Evolutionary conservation across 1,140 invertebrate species (phyloP).

Genomic region (Listronotus bonariensis): DNA sequence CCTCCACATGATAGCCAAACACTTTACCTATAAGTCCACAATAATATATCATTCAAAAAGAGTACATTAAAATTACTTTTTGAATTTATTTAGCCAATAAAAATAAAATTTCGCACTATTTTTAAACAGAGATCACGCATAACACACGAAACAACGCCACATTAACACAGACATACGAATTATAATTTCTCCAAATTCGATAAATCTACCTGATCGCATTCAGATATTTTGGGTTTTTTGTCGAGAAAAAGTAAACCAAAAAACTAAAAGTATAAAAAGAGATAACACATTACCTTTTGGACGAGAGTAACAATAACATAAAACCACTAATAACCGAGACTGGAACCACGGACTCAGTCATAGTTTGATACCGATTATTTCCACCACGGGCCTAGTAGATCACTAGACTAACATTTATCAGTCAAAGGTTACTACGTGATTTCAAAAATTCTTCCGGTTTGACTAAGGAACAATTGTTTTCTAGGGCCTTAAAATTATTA

Average conservation of each 20-base stretch:
- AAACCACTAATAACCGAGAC: slow-evolving; percentile 23
- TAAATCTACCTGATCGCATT: too few relatives aligned
- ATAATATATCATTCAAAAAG: too few relatives aligned
- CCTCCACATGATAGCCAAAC: too few relatives aligned
- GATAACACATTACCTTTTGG: slow-evolving; percentile 28
- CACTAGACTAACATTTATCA: slow-evolving; percentile 15
- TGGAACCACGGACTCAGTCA: slow-evolving; percentile 26
- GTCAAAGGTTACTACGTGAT: slow-evolving; percentile 24
- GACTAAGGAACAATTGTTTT: neutral
- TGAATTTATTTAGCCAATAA: too few relatives aligned
- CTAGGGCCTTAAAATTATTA: too few relatives aligned
- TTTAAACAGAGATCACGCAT: too few relatives aligned
- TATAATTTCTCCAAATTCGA: too few relatives aligned
- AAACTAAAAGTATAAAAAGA: neutral
- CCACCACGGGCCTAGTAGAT: slow-evolving; percentile 7
- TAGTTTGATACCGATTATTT: slow-evolving; percentile 22
- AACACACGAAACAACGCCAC: too few relatives aligned
- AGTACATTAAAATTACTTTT: too few relatives aligned
- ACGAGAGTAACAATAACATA: slow-evolving; percentile 25
- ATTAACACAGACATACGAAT: too few relatives aligned
- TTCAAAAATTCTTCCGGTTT: slow-evolving; percentile 7
- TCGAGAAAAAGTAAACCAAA: neutral
- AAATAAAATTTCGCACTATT: too few relatives aligned
- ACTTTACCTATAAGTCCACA: too few relatives aligned
- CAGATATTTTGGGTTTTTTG: slow-evolving; percentile 2